phyloP scores from a whole-genome alignment of 2,113 vertebrate species.

The Clarias magur region DNA sequence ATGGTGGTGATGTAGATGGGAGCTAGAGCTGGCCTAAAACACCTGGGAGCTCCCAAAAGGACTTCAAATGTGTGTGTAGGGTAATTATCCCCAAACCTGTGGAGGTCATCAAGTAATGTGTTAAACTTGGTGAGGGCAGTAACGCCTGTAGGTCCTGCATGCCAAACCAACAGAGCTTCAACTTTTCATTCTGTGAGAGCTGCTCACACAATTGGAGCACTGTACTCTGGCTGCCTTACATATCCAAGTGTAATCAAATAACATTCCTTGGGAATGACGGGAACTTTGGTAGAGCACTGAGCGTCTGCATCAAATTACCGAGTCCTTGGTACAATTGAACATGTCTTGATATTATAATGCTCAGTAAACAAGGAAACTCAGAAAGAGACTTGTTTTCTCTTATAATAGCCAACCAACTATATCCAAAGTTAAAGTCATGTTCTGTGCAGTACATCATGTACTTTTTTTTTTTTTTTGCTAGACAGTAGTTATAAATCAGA shows the following conservation, averaged over 20 bases:
- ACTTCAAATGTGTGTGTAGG: conserved; percentile 20
- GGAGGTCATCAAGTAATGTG: conserved; percentile 46
- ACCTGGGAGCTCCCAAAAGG: conserved; percentile 43
- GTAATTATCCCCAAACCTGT: conserved; percentile 29
- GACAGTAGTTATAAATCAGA: conserved; percentile 38
- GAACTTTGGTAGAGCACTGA: conserved; percentile 21
- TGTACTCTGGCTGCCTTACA: conserved; percentile 30
- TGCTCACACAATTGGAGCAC: conserved; percentile 5
- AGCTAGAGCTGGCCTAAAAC: conserved; percentile 30
- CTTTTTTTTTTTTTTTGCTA: not conserved
- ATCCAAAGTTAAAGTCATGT: conserved; percentile 8
- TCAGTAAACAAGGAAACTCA: conserved; percentile 7
- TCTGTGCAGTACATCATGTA: conserved; percentile 6
- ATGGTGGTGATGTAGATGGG: conserved; percentile 18
- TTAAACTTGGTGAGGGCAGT: conserved; percentile 29
- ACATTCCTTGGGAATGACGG: conserved; percentile 33
- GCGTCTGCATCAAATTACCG: conserved; percentile 32
- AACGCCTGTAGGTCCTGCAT: conserved; percentile 31
- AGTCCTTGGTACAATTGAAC: conserved; percentile 25
- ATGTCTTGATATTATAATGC: conserved; percentile 31
- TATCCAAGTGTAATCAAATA: conserved; percentile 39
- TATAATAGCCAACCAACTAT: not conserved
- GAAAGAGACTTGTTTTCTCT: conserved; percentile 18
- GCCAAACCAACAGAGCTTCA: conserved; percentile 35
- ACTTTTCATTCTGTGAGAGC: conserved; percentile 13